Evolutionary conservation across 2,113 vertebrate species (phyloP).

Genomic region (Paratilapia polleni): DNA sequence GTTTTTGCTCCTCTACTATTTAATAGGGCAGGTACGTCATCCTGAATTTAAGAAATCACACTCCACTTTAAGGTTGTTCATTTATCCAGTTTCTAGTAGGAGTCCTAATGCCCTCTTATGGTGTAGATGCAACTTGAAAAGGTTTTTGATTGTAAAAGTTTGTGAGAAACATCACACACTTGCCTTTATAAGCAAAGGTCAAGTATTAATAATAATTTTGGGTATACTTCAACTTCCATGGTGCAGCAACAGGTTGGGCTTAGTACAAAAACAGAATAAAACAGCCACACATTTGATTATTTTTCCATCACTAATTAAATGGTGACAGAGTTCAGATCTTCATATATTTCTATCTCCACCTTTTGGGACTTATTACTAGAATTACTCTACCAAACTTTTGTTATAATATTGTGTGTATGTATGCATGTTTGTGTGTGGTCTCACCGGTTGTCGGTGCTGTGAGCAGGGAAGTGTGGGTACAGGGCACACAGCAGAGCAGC

Average conservation of each 20-base stretch:
- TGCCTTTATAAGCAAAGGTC: too few species aligned
- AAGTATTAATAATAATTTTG: too few species aligned
- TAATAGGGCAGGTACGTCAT: background rate
- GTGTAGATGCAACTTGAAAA: too few species aligned
- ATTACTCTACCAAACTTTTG: background rate
- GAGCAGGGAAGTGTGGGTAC: constrained; percentile 96
- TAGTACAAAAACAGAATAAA: background rate
- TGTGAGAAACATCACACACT: background rate
- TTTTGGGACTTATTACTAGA: background rate
- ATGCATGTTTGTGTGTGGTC: background rate
- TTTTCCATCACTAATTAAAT: background rate
- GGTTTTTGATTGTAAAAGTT: too few species aligned
- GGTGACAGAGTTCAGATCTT: background rate
- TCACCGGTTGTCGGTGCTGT: constrained; percentile 97
- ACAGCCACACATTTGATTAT: background rate
- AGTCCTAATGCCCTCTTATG: background rate
- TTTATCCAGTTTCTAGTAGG: background rate
- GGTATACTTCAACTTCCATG: too few species aligned
- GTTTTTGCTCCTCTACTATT: too few species aligned
- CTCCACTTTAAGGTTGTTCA: background rate
- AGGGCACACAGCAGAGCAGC: constrained; percentile 95
- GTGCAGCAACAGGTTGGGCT: background rate
- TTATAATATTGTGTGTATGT: background rate
- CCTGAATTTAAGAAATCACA: background rate
- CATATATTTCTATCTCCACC: background rate